Evolutionary conservation across 53 echinoderm and acorn worm genomes (phyloP).

Genomic region (Holothuria leucospilota): DNA sequence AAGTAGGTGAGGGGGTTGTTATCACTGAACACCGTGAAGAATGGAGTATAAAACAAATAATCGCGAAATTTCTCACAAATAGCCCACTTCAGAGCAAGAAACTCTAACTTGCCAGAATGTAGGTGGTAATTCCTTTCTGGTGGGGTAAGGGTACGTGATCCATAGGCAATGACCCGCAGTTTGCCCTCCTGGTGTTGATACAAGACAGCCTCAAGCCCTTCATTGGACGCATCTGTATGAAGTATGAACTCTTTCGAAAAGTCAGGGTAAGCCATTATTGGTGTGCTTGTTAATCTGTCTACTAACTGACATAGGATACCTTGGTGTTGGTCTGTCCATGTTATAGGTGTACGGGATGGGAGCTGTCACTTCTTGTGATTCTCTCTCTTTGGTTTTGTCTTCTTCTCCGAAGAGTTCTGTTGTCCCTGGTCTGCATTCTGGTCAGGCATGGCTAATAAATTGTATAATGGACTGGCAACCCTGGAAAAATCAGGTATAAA

Average conservation of each 20-base stretch:
- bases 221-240: constrained; percentile 71
- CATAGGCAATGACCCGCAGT: constrained; percentile 62
- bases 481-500: constrained; percentile 58
- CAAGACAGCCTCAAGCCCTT: constrained; percentile 64
- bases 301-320: background rate
- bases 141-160: constrained; percentile 55
- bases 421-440: background rate
- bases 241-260: constrained; percentile 41
- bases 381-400: background rate
- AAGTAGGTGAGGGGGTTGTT: constrained; percentile 75
- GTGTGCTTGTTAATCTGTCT: constrained; percentile 37
- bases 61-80: constrained; percentile 20
- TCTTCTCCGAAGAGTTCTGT: background rate
- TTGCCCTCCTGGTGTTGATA: constrained; percentile 68
- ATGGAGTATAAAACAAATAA: constrained; percentile 21
- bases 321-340: background rate
- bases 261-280: constrained; percentile 67
- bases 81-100: constrained; percentile 59
- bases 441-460: background rate
- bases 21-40: constrained; percentile 71
- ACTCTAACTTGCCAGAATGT: constrained; percentile 59
- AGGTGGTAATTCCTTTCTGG: constrained; percentile 77
- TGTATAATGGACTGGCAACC: constrained; percentile 64
- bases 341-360: constrained; percentile 4
- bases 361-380: background rate